Conservation (phyloP, 2,113 vertebrate species). For the Halichoerus grypus region DNA sequence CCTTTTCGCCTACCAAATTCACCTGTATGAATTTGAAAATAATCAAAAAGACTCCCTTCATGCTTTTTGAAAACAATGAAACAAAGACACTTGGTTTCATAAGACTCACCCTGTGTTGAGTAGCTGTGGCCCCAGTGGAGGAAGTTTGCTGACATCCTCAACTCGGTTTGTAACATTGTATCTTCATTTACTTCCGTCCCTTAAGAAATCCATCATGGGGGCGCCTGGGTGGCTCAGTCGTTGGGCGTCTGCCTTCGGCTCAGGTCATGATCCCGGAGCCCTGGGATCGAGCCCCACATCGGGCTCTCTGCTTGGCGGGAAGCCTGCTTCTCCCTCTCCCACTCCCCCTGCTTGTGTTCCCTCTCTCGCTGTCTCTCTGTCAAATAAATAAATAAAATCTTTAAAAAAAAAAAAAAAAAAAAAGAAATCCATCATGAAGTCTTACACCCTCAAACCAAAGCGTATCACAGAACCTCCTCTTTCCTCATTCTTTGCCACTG, state of each 20-base stretch:
- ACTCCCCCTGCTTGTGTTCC: no score
- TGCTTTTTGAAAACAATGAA: neutral
- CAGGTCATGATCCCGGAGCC: no score
- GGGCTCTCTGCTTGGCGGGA: no score
- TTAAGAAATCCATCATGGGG: neutral
- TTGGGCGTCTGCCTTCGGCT: no score
- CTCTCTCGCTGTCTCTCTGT: no score
- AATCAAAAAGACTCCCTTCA: neutral
- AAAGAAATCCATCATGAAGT: neutral
- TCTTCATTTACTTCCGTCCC: neutral
- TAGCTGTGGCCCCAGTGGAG: neutral
- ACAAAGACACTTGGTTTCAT: neutral
- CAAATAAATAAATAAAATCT: no score
- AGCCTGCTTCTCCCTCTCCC: no score
- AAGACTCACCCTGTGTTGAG: neutral
- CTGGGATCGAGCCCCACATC: no score
- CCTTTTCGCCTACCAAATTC: neutral
- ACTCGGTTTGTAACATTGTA: neutral
- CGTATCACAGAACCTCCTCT: neutral
- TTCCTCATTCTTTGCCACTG: accelerated
- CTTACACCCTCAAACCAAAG: neutral
- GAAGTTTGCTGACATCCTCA: neutral
- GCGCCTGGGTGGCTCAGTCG: no score
- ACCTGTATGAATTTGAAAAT: neutral
- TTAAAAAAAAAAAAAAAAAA: no score